Evolutionary conservation across 1,140 invertebrate species (phyloP).

Genomic region (Achatina immaculata): DNA sequence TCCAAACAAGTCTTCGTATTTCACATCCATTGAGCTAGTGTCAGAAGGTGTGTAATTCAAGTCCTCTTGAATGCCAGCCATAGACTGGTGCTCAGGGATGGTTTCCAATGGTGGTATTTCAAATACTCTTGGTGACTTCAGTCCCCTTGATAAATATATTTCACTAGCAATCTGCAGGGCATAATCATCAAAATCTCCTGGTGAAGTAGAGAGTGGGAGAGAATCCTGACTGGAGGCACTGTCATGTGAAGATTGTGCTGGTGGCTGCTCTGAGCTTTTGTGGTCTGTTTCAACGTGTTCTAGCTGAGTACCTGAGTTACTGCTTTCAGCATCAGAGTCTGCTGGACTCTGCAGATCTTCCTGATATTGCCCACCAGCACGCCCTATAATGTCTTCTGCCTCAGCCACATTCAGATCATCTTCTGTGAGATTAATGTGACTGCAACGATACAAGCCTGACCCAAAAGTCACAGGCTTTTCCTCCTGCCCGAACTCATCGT

Average conservation of each 20-base stretch:
- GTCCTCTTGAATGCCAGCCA: constrained; percentile 46
- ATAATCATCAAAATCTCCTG: constrained; percentile 43
- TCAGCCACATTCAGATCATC: background rate
- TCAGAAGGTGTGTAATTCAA: constrained; percentile 45
- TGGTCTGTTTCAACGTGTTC: constrained; percentile 33
- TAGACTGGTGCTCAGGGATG: constrained; percentile 59
- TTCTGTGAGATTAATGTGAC: background rate
- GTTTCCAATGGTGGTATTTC: constrained; percentile 53
- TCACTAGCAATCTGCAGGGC: constrained; percentile 56
- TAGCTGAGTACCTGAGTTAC: background rate
- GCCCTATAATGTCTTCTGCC: background rate
- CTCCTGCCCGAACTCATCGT: background rate
- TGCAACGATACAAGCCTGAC: background rate
- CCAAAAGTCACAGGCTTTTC: background rate
- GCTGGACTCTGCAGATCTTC: background rate
- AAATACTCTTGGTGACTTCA: constrained; percentile 40
- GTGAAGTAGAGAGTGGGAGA: background rate
- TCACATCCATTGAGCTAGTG: constrained; percentile 47
- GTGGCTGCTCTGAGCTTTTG: background rate
- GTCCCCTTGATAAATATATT: constrained; percentile 61
- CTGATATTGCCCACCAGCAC: background rate
- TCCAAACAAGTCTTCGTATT: constrained; percentile 54
- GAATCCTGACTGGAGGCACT: background rate
- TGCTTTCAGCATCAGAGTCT: constrained; percentile 13
- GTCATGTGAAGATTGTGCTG: background rate